phyloP scores from a whole-genome alignment of 2,797 vertebrate species.

The Danio kyathit region DNA sequence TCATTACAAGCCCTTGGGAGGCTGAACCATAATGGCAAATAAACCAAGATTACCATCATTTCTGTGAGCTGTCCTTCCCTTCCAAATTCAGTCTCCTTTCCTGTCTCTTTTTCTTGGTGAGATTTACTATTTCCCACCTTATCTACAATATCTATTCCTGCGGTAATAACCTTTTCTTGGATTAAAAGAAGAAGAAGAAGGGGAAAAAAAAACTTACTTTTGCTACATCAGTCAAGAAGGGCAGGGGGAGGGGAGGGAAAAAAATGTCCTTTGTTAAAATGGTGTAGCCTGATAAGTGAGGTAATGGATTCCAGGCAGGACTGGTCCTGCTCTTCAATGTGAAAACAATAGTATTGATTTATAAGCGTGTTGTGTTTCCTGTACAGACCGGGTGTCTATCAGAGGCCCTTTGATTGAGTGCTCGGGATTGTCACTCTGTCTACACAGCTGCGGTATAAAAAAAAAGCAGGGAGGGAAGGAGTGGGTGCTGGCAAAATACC shows the following conservation, averaged over 20 bases:
- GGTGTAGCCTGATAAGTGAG: constrained; percentile 69
- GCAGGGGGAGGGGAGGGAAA: constrained; percentile 45
- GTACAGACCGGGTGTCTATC: constrained; percentile 74
- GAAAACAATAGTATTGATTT: constrained; percentile 78
- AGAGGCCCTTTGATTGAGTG: constrained; percentile 69
- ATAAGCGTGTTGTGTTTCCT: constrained; percentile 75
- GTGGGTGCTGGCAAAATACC: constrained; percentile 37
- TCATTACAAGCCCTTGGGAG: constrained; percentile 55
- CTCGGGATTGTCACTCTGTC: constrained; percentile 70
- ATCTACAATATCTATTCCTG: constrained; percentile 59
- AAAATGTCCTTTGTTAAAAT: constrained; percentile 65
- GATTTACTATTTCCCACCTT: constrained; percentile 61
- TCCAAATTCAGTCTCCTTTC: constrained; percentile 63
- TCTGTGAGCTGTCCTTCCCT: constrained; percentile 55
- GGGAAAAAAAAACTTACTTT: constrained; percentile 51
- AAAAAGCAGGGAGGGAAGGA: neutral
- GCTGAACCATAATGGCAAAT: constrained; percentile 40
- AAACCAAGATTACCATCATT: constrained; percentile 62
- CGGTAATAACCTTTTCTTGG: constrained; percentile 54
- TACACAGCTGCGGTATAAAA: constrained; percentile 61
- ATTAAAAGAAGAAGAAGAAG: constrained; percentile 48
- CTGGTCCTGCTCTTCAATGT: constrained; percentile 69
- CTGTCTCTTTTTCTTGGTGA: constrained; percentile 54
- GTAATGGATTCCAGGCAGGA: constrained; percentile 75
- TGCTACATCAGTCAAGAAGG: constrained; percentile 56